These are phyloP conservation scores for Drosophila subobscura DNA, from an alignment of 1,140 invertebrate species.

Conservation along the genomic window DNA sequence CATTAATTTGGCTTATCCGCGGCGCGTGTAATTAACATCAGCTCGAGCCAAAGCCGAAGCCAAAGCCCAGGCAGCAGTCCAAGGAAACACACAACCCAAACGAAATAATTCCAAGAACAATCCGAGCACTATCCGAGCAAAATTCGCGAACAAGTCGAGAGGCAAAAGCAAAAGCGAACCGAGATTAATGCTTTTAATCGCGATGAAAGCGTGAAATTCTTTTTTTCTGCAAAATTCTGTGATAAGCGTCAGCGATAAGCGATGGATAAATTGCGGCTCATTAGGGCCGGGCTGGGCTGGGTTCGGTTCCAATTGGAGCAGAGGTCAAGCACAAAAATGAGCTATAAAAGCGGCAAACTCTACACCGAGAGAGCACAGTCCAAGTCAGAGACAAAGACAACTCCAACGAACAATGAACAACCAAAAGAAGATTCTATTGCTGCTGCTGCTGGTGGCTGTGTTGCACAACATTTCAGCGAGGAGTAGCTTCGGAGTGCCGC, in stretches of 20 bases:
- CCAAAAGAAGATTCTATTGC: too few species aligned
- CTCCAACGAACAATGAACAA: too few species aligned
- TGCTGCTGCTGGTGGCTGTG: too few species aligned
- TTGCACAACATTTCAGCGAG: too few species aligned
- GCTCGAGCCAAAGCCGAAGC: slow-evolving; percentile 13
- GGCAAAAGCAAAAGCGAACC: slow-evolving; percentile 6
- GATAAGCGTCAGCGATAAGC: slow-evolving; percentile 57
- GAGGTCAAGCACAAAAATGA: not conserved
- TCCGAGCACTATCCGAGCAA: not conserved
- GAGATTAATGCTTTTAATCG: slow-evolving; percentile 66
- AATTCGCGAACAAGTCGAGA: slow-evolving; percentile 48
- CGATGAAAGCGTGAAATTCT: slow-evolving; percentile 50
- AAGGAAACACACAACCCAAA: not conserved
- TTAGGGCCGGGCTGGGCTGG: slow-evolving; percentile 21
- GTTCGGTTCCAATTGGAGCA: too few species aligned
- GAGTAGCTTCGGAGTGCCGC: not conserved
- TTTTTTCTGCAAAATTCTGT: slow-evolving; percentile 29
- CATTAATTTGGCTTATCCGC: slow-evolving; percentile 44
- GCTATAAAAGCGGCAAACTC: slow-evolving; percentile 44
- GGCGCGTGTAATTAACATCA: slow-evolving; percentile 45
- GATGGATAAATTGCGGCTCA: slow-evolving; percentile 51
- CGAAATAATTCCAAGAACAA: too few species aligned
- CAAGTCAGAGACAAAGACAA: too few species aligned
- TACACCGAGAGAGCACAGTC: too few species aligned
- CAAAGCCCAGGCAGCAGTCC: not conserved